Evolutionary conservation across 2,797 vertebrate species (phyloP), one percentile per base, ranked within the genome.

Genomic region (Cryptoprocta ferox): DNA sequence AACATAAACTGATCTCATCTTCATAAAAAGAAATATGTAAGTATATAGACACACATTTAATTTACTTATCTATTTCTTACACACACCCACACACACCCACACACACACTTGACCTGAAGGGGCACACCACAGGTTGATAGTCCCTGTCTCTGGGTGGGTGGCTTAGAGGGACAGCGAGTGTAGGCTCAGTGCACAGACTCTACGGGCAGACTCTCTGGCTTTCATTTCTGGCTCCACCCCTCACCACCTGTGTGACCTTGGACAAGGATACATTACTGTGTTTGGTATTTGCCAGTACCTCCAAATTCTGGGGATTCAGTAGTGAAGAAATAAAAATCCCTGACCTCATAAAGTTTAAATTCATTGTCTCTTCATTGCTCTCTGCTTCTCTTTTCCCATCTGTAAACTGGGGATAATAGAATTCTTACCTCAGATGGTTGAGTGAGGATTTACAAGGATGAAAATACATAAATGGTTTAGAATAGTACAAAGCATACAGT

Each of bases 1-100:
- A 91, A 91, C 10, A 59, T 66, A 42, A 50, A 59, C 39, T 94
- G 79, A 92, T 76, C 16, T 70, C 73, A 92, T 56, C 61, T 92
- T 96, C 75, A 12, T 81, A 79, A 88, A 80, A 91, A 24, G 19
- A 63, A 66, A 9, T 30, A 12, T 50, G 12, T n/a, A 24, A 35
- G 12, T 37, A 39, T 50, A 68, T 13, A 70, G 4, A 21, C 19
- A 70, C 9, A 76, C 16, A 37, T 73, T 79, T 10, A 59, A 56
- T 73, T 79, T 42, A 63, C 42, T 73, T 76, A 65, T 13, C 28
- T 61, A 45, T 35, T 73, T 73, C 21, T 82, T 37, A 71, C 14
- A 56, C 18, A 37, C 50, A 76, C 4, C 16, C 50, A 71, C 14
- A 56, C 13, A 37, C 59, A 82, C 4, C 81, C 6, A 56, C 56